Conservation (phyloP, 2,113 vertebrate species). For the Calidris pugnax region DNA sequence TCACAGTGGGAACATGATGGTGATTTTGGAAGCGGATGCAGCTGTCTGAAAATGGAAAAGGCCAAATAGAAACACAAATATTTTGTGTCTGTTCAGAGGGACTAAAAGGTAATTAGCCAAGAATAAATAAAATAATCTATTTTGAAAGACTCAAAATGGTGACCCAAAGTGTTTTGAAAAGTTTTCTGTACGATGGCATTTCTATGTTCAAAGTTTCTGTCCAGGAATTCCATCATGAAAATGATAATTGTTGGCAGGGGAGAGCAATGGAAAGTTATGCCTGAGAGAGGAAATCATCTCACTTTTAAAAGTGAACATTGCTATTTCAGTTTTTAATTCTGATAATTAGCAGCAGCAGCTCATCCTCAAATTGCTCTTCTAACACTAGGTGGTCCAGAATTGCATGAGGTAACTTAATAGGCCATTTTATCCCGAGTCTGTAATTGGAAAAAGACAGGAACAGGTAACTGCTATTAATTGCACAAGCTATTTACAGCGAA, state of each 20-base stretch:
- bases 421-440: not conserved
- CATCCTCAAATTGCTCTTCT: not conserved
- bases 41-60: not conserved
- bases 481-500: not conserved
- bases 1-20: not conserved
- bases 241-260: not conserved
- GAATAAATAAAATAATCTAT: not conserved
- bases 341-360: not conserved
- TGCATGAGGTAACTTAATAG: not conserved
- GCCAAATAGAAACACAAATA: not conserved
- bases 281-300: not conserved
- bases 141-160: not conserved
- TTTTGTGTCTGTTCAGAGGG: not conserved
- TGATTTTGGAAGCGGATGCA: slow-evolving; percentile 21
- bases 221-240: not conserved
- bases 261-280: not conserved
- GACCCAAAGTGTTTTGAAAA: not conserved
- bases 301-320: not conserved
- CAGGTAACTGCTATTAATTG: not conserved
- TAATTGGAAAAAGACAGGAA: slow-evolving; percentile 36
- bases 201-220: not conserved
- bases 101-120: not conserved
- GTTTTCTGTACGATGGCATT: not conserved
- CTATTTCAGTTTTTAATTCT: slow-evolving; percentile 11
- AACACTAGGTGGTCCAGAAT: not conserved